Conservation (phyloP, 2,888 invertebrate genomes). For the Homarus gammarus region DNA sequence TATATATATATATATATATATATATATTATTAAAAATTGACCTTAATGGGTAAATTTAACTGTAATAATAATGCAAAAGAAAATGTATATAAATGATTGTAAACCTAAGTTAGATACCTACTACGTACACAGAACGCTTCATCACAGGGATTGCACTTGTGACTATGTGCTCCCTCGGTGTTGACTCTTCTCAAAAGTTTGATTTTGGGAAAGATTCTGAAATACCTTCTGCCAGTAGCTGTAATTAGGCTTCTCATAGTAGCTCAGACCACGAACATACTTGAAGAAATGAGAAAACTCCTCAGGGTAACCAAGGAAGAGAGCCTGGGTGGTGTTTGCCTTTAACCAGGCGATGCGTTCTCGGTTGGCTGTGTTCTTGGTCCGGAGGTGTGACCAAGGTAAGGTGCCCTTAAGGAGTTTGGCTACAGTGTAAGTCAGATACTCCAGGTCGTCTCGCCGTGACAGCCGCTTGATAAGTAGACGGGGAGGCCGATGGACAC, state of each 20-base stretch:
- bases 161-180: too few species aligned
- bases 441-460: constrained; percentile 39
- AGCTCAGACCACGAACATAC: constrained; percentile 5
- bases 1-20: too few species aligned
- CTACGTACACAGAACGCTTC: too few species aligned
- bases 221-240: background rate
- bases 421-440: constrained; percentile 14
- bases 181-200: too few species aligned
- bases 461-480: background rate
- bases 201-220: background rate
- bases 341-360: background rate
- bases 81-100: too few species aligned
- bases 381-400: background rate
- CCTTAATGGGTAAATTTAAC: too few species aligned
- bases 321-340: background rate
- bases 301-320: background rate
- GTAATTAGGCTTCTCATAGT: constrained; percentile 29
- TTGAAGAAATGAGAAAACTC: constrained; percentile 6
- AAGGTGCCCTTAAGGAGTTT: constrained; percentile 12
- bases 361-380: background rate
- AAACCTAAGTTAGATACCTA: too few species aligned
- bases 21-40: too few species aligned
- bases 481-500: background rate
- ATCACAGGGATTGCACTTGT: too few species aligned
- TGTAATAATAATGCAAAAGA: too few species aligned